Evolutionary conservation across 37 sponge, comb jelly and placozoan species (phyloP).

Genomic region (Crambe crambe): DNA sequence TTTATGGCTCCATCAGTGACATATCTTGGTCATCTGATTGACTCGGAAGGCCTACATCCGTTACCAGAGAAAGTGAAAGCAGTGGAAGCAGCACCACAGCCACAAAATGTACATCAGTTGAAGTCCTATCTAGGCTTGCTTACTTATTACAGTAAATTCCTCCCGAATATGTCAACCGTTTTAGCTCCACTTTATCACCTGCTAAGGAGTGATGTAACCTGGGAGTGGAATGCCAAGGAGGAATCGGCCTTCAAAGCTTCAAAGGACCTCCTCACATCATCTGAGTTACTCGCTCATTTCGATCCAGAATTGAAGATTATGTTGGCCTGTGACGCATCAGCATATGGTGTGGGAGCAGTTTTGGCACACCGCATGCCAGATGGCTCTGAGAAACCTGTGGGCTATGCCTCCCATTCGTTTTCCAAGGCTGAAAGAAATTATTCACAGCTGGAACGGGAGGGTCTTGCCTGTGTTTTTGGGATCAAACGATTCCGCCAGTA

Average conservation of each 20-base stretch:
- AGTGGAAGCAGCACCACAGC: conserved; percentile 8
- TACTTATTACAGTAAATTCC: conserved; percentile 29
- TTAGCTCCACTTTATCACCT: conserved; percentile 24
- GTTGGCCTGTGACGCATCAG: conserved; percentile 1
- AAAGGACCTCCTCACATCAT: background rate
- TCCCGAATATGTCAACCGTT: too few species aligned
- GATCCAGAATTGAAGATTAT: conserved; percentile 1
- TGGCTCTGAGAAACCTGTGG: conserved; percentile 26
- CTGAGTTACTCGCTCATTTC: conserved; percentile 16
- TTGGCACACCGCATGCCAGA: conserved; percentile 3
- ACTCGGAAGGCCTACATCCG: background rate
- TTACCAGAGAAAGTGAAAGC: conserved; percentile 7
- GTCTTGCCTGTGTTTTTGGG: conserved; percentile 11
- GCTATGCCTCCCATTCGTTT: conserved; percentile 18
- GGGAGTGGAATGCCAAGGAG: conserved; percentile 5
- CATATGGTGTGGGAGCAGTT: background rate
- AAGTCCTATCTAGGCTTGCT: conserved; percentile 26
- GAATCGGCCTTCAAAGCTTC: background rate
- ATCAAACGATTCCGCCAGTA: conserved; percentile 20
- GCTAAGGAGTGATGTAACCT: background rate
- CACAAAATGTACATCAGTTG: conserved; percentile 24
- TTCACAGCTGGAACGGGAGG: conserved; percentile 28
- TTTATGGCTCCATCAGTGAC: background rate
- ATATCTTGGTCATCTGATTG: conserved; percentile 28
- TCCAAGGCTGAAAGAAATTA: conserved; percentile 16